Base-by-base conservation (phyloP, 2,888 invertebrate species). In the Coelinius sp. region DNA sequence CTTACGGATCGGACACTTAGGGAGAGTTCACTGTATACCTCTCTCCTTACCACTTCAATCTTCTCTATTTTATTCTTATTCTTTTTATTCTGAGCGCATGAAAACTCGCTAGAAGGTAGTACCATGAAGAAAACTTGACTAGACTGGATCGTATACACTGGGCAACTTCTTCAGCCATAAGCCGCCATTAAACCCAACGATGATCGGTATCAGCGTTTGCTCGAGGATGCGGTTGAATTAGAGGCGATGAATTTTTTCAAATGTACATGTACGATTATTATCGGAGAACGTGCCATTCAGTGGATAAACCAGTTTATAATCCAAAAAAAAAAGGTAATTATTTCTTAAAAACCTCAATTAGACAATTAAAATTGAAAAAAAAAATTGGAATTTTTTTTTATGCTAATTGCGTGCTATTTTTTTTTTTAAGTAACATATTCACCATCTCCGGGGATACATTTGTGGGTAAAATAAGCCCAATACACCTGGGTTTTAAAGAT, bases 361-460 rank as follows among this genome's bases (percentile, higher is more conserved):
- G n/a, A n/a, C n/a, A n/a, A n/a, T n/a, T n/a, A n/a, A n/a, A n/a
- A n/a, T n/a, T n/a, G n/a, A n/a, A n/a, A n/a, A n/a, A n/a, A n/a
- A n/a, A 31, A 41, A 6, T n/a, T 0, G 41, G 41, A 41, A 41
- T 56, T 62, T 62, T 70, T 71, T 46, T 56, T 68, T 75, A 75
- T 75, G 76, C 64, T 76, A 75, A 75, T 75, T 70, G 63, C 27
- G 46, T 46, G 67, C 41, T 38, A 71, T 66, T 71, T 66, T 66
- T 71, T 53, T 46, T 46, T 22, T 41, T 22, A 14, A 14, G 31
- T 14, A 8, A 59, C 20, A 59, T 12, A n/a, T n/a, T n/a, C n/a
- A n/a, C n/a, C 41, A 35, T 35, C 35, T 20, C 35, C 35, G 53
- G 53, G 53, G n/a, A 35, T 59, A 35, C 35, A 12, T 35, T 59